phyloP scores from a whole-genome alignment of 1,140 invertebrate species.

The Mercenaria mercenaria region DNA sequence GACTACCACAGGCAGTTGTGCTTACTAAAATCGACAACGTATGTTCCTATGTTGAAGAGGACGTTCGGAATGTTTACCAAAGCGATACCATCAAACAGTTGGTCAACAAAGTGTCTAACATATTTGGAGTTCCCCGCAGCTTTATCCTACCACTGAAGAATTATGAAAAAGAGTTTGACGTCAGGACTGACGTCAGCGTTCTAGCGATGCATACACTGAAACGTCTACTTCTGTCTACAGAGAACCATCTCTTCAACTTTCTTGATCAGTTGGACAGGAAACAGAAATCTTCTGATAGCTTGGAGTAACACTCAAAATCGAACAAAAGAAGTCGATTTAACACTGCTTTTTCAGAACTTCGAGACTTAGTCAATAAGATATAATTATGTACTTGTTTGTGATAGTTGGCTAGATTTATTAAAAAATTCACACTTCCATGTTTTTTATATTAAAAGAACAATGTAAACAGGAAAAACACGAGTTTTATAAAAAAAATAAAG shows the following conservation, averaged over 20 bases:
- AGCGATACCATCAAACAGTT: constrained; percentile 1
- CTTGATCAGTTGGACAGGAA: neutral
- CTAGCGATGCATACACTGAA: neutral
- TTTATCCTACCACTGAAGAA: constrained; percentile 41
- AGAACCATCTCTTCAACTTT: constrained; percentile 16
- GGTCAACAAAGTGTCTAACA: constrained; percentile 31
- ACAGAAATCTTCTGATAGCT: neutral
- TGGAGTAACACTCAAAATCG: too few relatives aligned
- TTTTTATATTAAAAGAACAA: too few relatives aligned
- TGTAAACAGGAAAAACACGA: too few relatives aligned
- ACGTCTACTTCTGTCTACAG: neutral
- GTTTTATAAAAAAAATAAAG: too few relatives aligned
- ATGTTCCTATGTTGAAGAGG: constrained; percentile 19
- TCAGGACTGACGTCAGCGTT: neutral
- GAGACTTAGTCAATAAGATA: too few relatives aligned
- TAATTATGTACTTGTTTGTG: too few relatives aligned
- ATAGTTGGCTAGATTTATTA: too few relatives aligned
- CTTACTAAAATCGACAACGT: constrained; percentile 58
- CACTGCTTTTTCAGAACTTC: too few relatives aligned
- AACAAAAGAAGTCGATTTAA: too few relatives aligned
- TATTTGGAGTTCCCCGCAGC: constrained; percentile 32
- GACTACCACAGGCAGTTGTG: constrained; percentile 47
- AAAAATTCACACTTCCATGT: too few relatives aligned
- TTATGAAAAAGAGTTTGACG: constrained; percentile 49
- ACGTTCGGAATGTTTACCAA: constrained; percentile 26